These are phyloP conservation scores for Ernsta delagoae DNA, from an alignment of 2,888 invertebrate genomes.

Conservation along the genomic window DNA sequence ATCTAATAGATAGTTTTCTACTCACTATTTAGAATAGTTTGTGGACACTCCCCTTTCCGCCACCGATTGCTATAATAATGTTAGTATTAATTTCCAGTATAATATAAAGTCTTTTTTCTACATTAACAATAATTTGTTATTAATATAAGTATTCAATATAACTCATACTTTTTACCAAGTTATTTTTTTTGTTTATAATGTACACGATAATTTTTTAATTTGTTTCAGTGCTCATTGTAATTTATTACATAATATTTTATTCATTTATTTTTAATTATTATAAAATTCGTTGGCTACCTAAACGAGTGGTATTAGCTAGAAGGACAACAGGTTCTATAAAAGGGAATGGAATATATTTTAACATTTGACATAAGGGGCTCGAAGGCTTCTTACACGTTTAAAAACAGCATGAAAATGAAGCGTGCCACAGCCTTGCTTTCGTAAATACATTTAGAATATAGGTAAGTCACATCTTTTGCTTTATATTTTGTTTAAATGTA, in stretches of 20 bases:
- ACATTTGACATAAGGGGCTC: conserved; percentile 36
- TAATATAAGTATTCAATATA: conserved; percentile 55
- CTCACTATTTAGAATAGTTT: conserved; percentile 78
- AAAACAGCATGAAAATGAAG: conserved; percentile 51
- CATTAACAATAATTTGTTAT: conserved; percentile 76
- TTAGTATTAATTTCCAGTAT: conserved; percentile 51
- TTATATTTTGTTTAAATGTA: background rate
- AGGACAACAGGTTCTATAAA: conserved; percentile 69
- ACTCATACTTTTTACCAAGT: conserved; percentile 58
- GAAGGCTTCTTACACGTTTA: conserved; percentile 29
- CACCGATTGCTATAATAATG: conserved; percentile 51
- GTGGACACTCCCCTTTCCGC: conserved; percentile 68
- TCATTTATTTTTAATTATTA: conserved; percentile 46
- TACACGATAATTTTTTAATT: conserved; percentile 71
- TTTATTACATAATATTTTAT: conserved; percentile 49
- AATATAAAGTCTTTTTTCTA: conserved; percentile 78
- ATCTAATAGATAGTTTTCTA: conserved; percentile 74
- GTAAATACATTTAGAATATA: background rate
- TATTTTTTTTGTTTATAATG: conserved; percentile 59
- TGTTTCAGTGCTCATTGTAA: conserved; percentile 81
- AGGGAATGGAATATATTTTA: conserved; percentile 72
- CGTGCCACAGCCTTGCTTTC: conserved; percentile 35
- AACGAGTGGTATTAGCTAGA: conserved; percentile 71
- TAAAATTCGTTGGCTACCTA: conserved; percentile 84
- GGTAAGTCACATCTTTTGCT: background rate